Evolutionary conservation across 2,113 vertebrate genomes (phyloP).

Genomic region (Crocuta crocuta): DNA sequence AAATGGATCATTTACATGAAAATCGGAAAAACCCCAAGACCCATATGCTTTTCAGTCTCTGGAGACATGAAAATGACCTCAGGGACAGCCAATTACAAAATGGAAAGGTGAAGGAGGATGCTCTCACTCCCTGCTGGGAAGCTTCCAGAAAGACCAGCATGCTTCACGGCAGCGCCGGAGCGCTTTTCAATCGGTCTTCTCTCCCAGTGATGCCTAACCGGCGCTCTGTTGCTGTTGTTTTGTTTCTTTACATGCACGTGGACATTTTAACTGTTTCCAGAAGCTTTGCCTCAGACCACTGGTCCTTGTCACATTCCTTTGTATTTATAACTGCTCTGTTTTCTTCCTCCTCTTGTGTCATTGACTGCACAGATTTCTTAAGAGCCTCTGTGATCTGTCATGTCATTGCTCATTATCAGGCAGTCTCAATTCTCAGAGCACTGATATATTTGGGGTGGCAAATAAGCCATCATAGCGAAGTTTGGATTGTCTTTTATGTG

Average conservation of each 20-base stretch:
- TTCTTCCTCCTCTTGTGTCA: not conserved
- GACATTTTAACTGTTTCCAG: not conserved
- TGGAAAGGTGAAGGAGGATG: not conserved
- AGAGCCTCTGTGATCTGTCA: slow-evolving; percentile 51
- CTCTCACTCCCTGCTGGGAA: not conserved
- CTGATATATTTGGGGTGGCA: not conserved
- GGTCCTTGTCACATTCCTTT: not conserved
- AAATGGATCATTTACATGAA: slow-evolving; percentile 84
- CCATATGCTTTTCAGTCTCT: slow-evolving; percentile 43
- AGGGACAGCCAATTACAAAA: slow-evolving; percentile 54
- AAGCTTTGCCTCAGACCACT: not conserved
- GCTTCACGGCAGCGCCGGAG: not conserved
- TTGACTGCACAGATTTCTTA: slow-evolving; percentile 5
- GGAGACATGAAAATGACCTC: slow-evolving; percentile 53
- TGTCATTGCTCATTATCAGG: slow-evolving; percentile 47
- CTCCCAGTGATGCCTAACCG: not conserved
- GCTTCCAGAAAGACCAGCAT: not conserved
- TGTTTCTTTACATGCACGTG: not conserved
- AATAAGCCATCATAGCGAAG: not conserved
- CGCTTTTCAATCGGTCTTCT: not conserved
- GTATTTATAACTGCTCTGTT: slow-evolving; percentile 14
- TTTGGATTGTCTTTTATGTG: not conserved
- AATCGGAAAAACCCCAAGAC: slow-evolving; percentile 77
- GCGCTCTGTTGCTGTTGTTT: not conserved
- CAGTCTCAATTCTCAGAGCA: slow-evolving; percentile 45